These are phyloP conservation scores for Sialia sialis DNA, from an alignment of 2,113 vertebrate genomes.

Conservation along the genomic window DNA sequence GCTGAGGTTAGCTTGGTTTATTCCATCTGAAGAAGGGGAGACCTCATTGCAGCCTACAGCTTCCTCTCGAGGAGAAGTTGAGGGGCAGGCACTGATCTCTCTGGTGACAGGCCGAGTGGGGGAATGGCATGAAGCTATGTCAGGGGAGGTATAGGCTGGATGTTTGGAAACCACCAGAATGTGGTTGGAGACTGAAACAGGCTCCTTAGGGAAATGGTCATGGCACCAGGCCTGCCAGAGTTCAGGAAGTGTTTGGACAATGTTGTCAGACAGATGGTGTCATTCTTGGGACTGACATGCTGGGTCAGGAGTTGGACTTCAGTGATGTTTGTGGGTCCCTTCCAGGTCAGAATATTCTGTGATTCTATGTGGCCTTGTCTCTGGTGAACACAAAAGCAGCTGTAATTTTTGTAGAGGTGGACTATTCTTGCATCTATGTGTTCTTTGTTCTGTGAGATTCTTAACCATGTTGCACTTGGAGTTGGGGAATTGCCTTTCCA, in stretches of 20 bases:
- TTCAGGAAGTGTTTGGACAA: background rate
- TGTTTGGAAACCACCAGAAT: background rate
- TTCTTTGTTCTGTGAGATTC: background rate
- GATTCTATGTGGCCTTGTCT: background rate
- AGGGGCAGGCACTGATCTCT: background rate
- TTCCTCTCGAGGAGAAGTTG: background rate
- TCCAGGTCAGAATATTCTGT: background rate
- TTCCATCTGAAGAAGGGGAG: background rate
- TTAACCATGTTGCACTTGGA: background rate
- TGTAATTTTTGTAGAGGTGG: background rate
- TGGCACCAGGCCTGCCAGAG: background rate
- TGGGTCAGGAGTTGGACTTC: background rate
- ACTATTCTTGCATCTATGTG: background rate
- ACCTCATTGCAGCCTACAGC: background rate
- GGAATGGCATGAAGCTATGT: background rate
- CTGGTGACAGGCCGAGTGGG: background rate
- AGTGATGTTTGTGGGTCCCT: background rate
- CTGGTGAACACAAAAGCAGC: background rate
- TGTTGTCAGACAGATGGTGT: fast-evolving
- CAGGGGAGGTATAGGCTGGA: background rate
- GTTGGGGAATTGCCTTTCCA: background rate
- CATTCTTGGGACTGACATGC: background rate
- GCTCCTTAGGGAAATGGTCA: background rate
- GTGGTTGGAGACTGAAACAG: background rate
- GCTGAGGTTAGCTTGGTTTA: background rate